phyloP scores from a whole-genome alignment of 1,140 invertebrate genomes.

The Papilio dardanus region DNA sequence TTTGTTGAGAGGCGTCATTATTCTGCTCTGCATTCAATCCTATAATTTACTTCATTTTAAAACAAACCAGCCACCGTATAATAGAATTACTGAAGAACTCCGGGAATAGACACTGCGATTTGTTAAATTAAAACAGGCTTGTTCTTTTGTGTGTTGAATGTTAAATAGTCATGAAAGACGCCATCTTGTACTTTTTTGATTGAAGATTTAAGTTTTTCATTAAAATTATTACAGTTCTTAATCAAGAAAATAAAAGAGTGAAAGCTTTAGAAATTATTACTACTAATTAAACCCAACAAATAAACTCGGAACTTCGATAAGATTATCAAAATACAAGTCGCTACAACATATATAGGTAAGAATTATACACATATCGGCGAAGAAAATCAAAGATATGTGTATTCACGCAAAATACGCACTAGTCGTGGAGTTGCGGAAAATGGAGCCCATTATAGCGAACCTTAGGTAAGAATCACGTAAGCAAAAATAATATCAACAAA shows the following conservation, averaged over 20 bases:
- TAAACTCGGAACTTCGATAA: background rate
- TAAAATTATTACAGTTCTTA: background rate
- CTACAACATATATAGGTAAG: background rate
- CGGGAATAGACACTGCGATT: conserved; percentile 50
- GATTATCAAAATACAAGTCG: background rate
- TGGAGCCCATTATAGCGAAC: too few relatives aligned
- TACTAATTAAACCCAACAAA: background rate
- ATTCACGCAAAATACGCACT: too few relatives aligned
- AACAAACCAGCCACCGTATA: conserved; percentile 56
- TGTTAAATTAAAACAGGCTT: conserved; percentile 51
- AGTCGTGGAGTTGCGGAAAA: too few relatives aligned
- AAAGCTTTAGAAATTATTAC: background rate
- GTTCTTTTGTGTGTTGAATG: conserved; percentile 29
- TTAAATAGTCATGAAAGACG: background rate
- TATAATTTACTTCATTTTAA: conserved; percentile 68
- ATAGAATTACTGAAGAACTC: conserved; percentile 45
- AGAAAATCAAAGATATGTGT: too few relatives aligned
- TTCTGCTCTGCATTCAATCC: conserved; percentile 65
- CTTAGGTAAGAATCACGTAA: conserved; percentile 1
- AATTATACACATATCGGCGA: too few relatives aligned
- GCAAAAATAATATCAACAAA: conserved; percentile 41
- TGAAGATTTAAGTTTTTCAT: background rate
- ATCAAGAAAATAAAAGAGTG: background rate
- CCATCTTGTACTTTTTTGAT: background rate
- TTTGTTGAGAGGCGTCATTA: conserved; percentile 67